Conservation (phyloP, 2,113 vertebrate genomes). For the Cricetomys ansorgei region DNA sequence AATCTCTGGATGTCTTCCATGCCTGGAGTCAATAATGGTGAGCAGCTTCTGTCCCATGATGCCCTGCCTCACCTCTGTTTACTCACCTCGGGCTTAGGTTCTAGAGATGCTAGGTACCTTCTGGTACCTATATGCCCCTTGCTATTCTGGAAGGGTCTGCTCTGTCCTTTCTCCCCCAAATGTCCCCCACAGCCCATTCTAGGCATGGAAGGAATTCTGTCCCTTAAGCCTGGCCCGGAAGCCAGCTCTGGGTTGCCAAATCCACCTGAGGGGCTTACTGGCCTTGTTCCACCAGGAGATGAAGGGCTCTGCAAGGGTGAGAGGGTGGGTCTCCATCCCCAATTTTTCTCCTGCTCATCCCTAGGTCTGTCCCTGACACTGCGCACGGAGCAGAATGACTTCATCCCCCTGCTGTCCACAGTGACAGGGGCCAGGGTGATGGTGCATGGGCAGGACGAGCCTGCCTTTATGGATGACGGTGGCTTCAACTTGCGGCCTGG, state of each 20-base stretch:
- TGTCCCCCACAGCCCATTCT: background rate
- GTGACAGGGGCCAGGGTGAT: conserved; percentile 89
- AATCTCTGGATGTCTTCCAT: conserved; percentile 88
- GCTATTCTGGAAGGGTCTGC: background rate
- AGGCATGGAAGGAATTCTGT: background rate
- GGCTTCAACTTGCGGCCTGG: conserved; percentile 89
- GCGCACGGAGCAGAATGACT: conserved; percentile 88
- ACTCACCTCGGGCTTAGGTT: background rate
- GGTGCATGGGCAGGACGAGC: conserved; percentile 88
- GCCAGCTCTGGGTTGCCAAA: background rate
- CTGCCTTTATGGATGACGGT: conserved; percentile 90
- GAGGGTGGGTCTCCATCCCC: background rate
- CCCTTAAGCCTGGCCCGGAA: background rate
- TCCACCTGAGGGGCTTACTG: background rate
- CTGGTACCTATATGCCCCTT: background rate
- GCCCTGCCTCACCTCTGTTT: background rate
- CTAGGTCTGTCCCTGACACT: conserved; percentile 89
- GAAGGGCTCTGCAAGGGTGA: background rate
- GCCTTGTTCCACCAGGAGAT: background rate
- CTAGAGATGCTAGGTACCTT: background rate
- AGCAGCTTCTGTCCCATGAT: background rate
- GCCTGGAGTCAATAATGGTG: conserved; percentile 89
- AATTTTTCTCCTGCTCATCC: background rate
- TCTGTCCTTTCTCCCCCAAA: background rate
- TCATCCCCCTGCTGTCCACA: conserved; percentile 89